Base-by-base conservation (phyloP, 2,888 invertebrate species). In the Noctua janthina region DNA sequence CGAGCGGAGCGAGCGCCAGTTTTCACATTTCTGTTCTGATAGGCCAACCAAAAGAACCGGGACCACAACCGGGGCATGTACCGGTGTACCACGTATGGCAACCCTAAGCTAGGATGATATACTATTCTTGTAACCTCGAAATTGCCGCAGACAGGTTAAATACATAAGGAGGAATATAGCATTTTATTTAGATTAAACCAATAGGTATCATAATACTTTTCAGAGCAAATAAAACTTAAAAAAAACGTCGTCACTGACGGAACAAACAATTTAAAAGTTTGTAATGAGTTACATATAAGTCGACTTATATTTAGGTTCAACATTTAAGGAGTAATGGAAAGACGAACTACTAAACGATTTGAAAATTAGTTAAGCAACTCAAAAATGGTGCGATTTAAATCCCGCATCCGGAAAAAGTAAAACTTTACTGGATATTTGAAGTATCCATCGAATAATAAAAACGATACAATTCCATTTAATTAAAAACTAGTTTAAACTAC, bases 401-500 rank as follows among this genome's bases (percentile, higher is more conserved):
- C 29, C 7, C 15, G 7, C 15, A 29, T 2, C 15, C 1, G 15
- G 15, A 62, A 62, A 62, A 62, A 29, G 7, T 8, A 8, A 64
- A 64, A 17, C 3, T 17, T 35, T 35, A 35, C 35, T 8, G 17
- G 8, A 64, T 35, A 64, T 64, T 35, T 64, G 8, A 64, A 35
- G 23, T 23, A 23, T 5, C 8, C 39, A 39, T 10, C 20, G 1
- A 29, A 73, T 62, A 62, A 43, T 13, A 56, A 49, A 74, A 74
- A 68, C 20, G 17, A 17, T 20, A 46, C 0, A 17, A 67, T 20
- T 39, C 15, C 0, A 64, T 11, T 49, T 74, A 13, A 68, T 76
- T 74, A 81, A 68, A 76, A 76, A 62, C 46, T 54, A 59, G 1
- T 69, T 64, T 13, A 74, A 82, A 82, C 59, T 74, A 69, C 67